Conservation (phyloP, 2,888 invertebrate species). For the Aporophyla nigra region DNA sequence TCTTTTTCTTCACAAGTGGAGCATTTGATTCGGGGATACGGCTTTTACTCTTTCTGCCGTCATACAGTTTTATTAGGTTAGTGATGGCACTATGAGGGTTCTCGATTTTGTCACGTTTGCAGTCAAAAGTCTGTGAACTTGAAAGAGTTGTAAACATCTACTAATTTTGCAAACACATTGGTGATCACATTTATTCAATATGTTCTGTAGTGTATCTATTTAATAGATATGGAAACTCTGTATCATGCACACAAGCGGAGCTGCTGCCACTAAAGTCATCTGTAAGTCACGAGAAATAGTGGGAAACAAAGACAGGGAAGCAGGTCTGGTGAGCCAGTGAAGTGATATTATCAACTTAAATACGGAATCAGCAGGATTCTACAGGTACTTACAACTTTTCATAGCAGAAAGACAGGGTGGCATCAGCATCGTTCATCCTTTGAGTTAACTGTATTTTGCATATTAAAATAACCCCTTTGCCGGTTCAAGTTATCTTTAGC, state of each 20-base stretch:
- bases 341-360: too few relatives aligned
- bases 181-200: background rate
- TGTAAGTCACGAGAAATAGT: too few relatives aligned
- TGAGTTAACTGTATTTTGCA: background rate
- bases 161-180: background rate
- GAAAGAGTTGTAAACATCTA: background rate
- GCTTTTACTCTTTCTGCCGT: background rate
- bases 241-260: too few relatives aligned
- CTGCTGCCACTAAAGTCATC: too few relatives aligned
- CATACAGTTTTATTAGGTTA: conserved; percentile 8
- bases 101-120: background rate
- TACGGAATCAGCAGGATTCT: too few relatives aligned
- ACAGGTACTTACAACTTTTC: background rate
- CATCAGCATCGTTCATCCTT: background rate
- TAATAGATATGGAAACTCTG: too few relatives aligned
- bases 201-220: too few relatives aligned
- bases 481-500: conserved; percentile 18
- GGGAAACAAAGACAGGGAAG: too few relatives aligned
- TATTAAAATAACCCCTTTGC: conserved; percentile 18
- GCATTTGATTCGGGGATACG: conserved; percentile 7
- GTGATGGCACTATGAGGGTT: background rate
- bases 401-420: background rate
- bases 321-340: too few relatives aligned
- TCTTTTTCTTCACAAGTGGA: conserved; percentile 45
- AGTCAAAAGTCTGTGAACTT: background rate